Evolutionary conservation across 2,888 invertebrate species (phyloP).

Genomic region (Cryptophagus acutangulus): DNA sequence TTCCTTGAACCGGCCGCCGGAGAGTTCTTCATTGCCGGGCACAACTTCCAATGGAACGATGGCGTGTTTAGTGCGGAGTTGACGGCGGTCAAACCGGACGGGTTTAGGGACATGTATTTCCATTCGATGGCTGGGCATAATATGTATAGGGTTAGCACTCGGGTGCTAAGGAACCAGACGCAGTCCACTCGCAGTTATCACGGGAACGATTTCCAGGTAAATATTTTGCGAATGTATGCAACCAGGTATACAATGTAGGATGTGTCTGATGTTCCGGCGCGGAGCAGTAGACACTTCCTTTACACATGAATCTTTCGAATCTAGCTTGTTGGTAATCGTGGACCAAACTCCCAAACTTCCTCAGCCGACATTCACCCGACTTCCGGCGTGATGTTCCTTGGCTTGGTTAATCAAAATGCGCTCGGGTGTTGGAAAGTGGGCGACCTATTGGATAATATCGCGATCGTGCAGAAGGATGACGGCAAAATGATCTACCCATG

Average conservation of each 20-base stretch:
- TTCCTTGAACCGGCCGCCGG: slow-evolving; percentile 66
- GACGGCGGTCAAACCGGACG: slow-evolving; percentile 51
- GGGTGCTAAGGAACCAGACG: slow-evolving; percentile 54
- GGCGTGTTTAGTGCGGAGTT: slow-evolving; percentile 71
- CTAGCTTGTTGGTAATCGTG: slow-evolving; percentile 60
- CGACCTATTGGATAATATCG: slow-evolving; percentile 49
- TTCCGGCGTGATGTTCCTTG: slow-evolving; percentile 63
- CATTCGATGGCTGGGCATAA: slow-evolving; percentile 71
- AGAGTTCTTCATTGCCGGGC: slow-evolving; percentile 61
- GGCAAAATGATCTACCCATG: slow-evolving; percentile 66
- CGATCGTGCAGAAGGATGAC: slow-evolving; percentile 56
- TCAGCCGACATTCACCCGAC: slow-evolving; percentile 61
- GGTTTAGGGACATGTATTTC: slow-evolving; percentile 64
- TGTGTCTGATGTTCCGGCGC: too few species aligned
- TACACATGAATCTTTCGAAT: too few species aligned
- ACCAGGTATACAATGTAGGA: not conserved
- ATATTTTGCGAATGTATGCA: slow-evolving; percentile 6
- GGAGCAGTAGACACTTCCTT: too few species aligned
- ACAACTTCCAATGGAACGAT: slow-evolving; percentile 74
- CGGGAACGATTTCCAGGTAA: slow-evolving; percentile 53
- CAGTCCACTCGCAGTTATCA: slow-evolving; percentile 53
- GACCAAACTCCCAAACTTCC: slow-evolving; percentile 61
- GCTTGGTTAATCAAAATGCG: slow-evolving; percentile 65
- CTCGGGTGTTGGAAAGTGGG: slow-evolving; percentile 71
- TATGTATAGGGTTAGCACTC: slow-evolving; percentile 67